Evolutionary conservation across 2,888 invertebrate species (phyloP).

Genomic region (Pandemis corylana): DNA sequence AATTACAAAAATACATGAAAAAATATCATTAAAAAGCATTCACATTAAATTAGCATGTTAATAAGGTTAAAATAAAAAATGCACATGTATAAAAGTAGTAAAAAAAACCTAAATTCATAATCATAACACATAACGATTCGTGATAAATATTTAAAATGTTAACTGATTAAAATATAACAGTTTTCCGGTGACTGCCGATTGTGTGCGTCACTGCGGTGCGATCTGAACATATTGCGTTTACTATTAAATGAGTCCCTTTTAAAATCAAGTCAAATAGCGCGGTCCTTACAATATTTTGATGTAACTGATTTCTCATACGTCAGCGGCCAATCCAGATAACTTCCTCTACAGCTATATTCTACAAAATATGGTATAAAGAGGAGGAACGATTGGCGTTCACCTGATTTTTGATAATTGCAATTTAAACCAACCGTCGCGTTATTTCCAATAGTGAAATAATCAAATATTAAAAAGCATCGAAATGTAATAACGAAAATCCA

Average conservation of each 20-base stretch:
- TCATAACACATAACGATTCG: conserved; percentile 67
- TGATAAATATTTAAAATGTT: conserved; percentile 70
- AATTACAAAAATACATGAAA: conserved; percentile 58
- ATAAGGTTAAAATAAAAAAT: conserved; percentile 81
- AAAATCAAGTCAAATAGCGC: conserved; percentile 74
- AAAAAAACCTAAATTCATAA: conserved; percentile 67
- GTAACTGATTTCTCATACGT: conserved; percentile 60
- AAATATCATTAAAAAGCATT: conserved; percentile 61
- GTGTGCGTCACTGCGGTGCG: conserved; percentile 4
- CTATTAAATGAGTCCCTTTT: conserved; percentile 65
- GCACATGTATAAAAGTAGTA: conserved; percentile 51
- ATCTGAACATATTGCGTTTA: conserved; percentile 44
- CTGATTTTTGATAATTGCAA: conserved; percentile 34
- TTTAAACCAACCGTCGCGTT: conserved; percentile 36
- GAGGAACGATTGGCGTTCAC: conserved; percentile 48
- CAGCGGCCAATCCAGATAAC: conserved; percentile 57
- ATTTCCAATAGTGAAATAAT: conserved; percentile 57
- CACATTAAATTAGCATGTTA: conserved; percentile 79
- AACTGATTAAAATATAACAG: conserved; percentile 76
- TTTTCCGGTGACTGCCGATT: conserved; percentile 16
- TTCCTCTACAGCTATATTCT: conserved; percentile 74
- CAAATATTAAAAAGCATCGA: conserved; percentile 70
- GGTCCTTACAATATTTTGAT: conserved; percentile 63
- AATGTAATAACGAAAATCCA: conserved; percentile 52
- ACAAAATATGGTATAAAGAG: conserved; percentile 73